phyloP scores from a whole-genome alignment of 2,797 vertebrate species.

The Poecilia velifera region DNA sequence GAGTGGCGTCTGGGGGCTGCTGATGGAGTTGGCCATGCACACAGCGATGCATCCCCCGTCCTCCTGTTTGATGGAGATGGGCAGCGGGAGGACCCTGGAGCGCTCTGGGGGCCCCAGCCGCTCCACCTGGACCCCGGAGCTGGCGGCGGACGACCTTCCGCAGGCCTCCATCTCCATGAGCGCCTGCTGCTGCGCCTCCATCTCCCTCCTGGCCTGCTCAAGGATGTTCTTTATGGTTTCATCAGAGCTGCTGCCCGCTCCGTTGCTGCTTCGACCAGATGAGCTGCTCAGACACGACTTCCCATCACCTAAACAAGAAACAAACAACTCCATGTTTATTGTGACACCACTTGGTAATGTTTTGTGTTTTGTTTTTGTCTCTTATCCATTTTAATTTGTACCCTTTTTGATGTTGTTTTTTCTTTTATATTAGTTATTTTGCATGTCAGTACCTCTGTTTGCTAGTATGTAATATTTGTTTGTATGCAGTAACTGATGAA shows the following conservation, averaged over 20 bases:
- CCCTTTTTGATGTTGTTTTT: no score
- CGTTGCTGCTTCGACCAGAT: constrained; percentile 83
- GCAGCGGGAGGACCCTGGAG: constrained; percentile 64
- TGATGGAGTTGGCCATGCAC: constrained; percentile 75
- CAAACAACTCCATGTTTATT: no score
- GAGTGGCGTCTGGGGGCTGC: constrained; percentile 84
- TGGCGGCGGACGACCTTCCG: constrained; percentile 58
- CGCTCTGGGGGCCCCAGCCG: constrained; percentile 72
- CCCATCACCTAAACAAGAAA: constrained; percentile 81
- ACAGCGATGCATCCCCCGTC: constrained; percentile 76
- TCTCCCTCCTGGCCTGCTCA: constrained; percentile 91
- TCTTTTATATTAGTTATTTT: no score
- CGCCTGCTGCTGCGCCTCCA: constrained; percentile 95
- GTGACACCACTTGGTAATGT: no score
- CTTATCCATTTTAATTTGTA: no score
- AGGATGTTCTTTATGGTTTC: constrained; percentile 96
- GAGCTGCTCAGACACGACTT: constrained; percentile 79
- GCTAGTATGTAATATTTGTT: no score
- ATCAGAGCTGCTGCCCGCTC: constrained; percentile 84
- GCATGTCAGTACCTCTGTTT: no score
- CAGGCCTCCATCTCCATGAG: constrained; percentile 92
- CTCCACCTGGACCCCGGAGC: constrained; percentile 73
- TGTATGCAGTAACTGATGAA: no score
- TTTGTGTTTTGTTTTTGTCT: no score
- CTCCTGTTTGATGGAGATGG: constrained; percentile 90